A percentile compares a stretch with the other conserved stretches of the same genome.
phyloP scores from a whole-genome alignment of 37 sponge, comb jelly and placozoan species.

The Spongilla lacustris region DNA sequence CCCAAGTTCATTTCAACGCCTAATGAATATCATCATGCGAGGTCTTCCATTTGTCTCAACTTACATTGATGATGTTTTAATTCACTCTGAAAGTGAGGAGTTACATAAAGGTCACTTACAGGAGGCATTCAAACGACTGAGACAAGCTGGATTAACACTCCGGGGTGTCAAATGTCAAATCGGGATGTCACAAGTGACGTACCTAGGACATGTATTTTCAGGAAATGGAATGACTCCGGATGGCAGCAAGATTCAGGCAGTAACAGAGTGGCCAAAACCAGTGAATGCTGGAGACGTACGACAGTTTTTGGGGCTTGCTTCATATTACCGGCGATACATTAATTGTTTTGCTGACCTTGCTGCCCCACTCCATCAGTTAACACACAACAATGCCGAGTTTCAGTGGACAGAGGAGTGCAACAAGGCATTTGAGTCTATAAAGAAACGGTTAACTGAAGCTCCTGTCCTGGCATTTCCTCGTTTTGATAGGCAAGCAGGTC shows the following conservation, averaged over 20 bases:
- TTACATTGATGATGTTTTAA: conserved; percentile 58
- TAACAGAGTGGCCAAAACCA: conserved; percentile 50
- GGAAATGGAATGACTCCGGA: conserved; percentile 61
- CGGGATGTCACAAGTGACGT: conserved; percentile 33
- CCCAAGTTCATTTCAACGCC: conserved; percentile 57
- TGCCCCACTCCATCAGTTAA: conserved; percentile 45
- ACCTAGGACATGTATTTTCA: conserved; percentile 58
- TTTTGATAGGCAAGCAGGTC: conserved; percentile 20
- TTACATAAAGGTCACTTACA: conserved; percentile 41
- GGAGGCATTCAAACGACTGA: conserved; percentile 57
- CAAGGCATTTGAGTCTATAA: conserved; percentile 42
- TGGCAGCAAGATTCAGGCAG: conserved; percentile 32
- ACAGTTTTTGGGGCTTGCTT: conserved; percentile 59
- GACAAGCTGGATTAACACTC: conserved; percentile 59
- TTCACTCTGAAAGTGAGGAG: conserved; percentile 20
- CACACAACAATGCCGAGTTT: conserved; percentile 44
- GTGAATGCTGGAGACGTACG: conserved; percentile 16
- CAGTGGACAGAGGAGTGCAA: conserved; percentile 22
- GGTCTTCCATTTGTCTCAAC: conserved; percentile 51
- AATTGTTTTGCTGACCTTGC: conserved; percentile 56
- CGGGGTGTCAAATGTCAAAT: conserved; percentile 56
- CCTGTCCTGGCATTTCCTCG: conserved; percentile 61
- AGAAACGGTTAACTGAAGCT: conserved; percentile 24
- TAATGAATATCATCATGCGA: conserved; percentile 55
- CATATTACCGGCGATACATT: conserved; percentile 66